Evolutionary conservation across 2,113 vertebrate genomes (phyloP), one percentile per base, ranked within the genome.

Genomic region (Hippocampus abdominalis): DNA sequence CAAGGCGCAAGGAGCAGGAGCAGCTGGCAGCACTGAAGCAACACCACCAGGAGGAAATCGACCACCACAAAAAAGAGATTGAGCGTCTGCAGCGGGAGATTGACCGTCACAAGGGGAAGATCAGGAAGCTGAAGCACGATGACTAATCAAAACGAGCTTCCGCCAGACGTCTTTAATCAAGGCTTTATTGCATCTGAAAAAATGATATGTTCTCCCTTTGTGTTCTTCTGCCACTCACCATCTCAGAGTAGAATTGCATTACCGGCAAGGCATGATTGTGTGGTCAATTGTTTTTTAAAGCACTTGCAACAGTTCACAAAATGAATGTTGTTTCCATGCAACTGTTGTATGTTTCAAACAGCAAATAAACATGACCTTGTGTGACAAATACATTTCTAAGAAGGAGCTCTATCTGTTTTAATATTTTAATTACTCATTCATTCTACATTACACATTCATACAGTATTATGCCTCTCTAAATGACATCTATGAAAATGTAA

Each of bases 61-160:
- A 79, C 8, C 93, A 95, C 79, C 94, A 95, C 77, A 89, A 91
- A 75, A 91, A 92, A 70, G 95, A 96, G 87, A 95, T 97, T 12
- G 93, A 96, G 40, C 93, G 93, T 1, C 86, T 98, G 84, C 94
- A 96, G 82, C 93, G 93, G 0, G 95, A 96, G 75, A 96, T 97
- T 0, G 94, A 96, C 73, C 94, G 95, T 1, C 94, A 94, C 67
- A 95, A 96, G 91, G 71, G 89, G 62, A 94, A 94, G 76, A 95
- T 98, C 81, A 93, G 93, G 77, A 81, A 90, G 42, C 91, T 98
- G 42, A 92, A 94, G 71, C 20, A 90, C 2, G 89, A 90, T 0
- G 90, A 93, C 82, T 91, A 91, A 79, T 49, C 29, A 21, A 39
- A 57, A 68, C 15, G 3, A n/a, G 25, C 53, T 72, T 0, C 49